Base-by-base conservation (phyloP, 2,888 invertebrate genomes). In the Meteorus colon region DNA sequence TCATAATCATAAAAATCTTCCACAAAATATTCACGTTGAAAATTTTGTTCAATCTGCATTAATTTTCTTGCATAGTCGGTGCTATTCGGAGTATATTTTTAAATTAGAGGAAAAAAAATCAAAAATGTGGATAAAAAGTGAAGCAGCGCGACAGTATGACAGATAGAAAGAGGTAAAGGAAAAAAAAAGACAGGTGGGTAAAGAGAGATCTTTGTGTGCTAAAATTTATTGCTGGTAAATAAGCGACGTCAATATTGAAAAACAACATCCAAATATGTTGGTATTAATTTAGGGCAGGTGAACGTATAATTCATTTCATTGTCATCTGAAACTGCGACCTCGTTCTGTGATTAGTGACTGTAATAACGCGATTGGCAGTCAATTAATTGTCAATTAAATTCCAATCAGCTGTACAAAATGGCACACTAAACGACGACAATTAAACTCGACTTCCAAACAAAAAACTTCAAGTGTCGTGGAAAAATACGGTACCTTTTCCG, bases 301-400 rank as follows among this genome's bases (percentile, higher is more conserved):
- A 19, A 19, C 19, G 55, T 27, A 34, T 63, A n/a, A 67, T 73
- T 48, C 55, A 73, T 73, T 66, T 66, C 48, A 73, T 51, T 55
- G 66, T 55, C 66, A 66, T 55, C 67, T 24, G 27, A 73, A 66
- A 66, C 41, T 71, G 16, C 14, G 59, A 66, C 16, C 59, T 73
- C 63, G 19, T 37, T 41, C 31, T 55, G 59, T 73, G 73, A 73
- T 73, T 73, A 73, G 66, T 73, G 55, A 66, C 66, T 34, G 55
- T 10, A 59, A 55, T 60, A 67, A 68, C 68, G 62, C 45, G 55
- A 45, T 74, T 59, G 67, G 60, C 16, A 74, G 60, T 74, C 16
- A 59, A 34, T 48, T 60, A 74, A 74, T 68, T 74, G 74, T 68
- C 74, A 74, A 74, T 74, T 74, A 68, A 68, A 68, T 74, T 68